A percentile compares a stretch with the other conserved stretches of the same genome.
phyloP scores from a whole-genome alignment of 2,888 invertebrate genomes.

The Dolichopus griseipennis region DNA sequence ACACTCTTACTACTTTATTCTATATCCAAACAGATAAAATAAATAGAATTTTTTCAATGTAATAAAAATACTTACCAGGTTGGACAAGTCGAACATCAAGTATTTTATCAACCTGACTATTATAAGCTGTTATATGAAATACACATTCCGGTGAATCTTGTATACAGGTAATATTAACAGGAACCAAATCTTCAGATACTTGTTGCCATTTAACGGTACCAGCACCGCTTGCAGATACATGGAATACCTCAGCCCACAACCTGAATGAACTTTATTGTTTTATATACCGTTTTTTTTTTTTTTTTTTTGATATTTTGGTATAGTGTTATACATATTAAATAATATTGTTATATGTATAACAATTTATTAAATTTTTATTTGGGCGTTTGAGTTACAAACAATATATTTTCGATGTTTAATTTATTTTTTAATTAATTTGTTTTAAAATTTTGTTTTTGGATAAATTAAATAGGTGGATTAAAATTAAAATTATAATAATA shows the following conservation, averaged over 20 bases:
- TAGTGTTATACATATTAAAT: slow-evolving; percentile 18
- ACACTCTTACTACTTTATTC: too few relatives aligned
- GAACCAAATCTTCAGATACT: slow-evolving; percentile 95
- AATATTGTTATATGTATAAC: not conserved
- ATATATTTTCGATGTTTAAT: not conserved
- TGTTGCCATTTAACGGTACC: slow-evolving; percentile 96
- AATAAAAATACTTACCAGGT: slow-evolving; percentile 63
- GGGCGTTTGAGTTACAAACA: slow-evolving; percentile 1
- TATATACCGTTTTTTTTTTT: slow-evolving; percentile 23
- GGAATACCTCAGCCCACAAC: slow-evolving; percentile 98
- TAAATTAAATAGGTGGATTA: not conserved
- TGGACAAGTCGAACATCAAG: slow-evolving; percentile 93
- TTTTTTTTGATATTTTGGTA: slow-evolving; percentile 19
- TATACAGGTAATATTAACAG: slow-evolving; percentile 96
- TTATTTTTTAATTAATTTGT: not conserved
- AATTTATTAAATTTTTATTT: not conserved
- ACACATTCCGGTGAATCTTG: slow-evolving; percentile 94
- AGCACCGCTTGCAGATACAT: slow-evolving; percentile 87
- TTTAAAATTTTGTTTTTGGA: not conserved
- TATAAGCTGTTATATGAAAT: slow-evolving; percentile 98
- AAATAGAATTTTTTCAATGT: too few relatives aligned
- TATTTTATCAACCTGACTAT: slow-evolving; percentile 97
- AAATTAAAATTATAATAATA: too few relatives aligned
- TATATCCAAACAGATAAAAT: too few relatives aligned
- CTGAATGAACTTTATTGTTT: slow-evolving; percentile 50